phyloP scores from a whole-genome alignment of 2,888 invertebrate species.

The Glaucopsyche alexis region DNA sequence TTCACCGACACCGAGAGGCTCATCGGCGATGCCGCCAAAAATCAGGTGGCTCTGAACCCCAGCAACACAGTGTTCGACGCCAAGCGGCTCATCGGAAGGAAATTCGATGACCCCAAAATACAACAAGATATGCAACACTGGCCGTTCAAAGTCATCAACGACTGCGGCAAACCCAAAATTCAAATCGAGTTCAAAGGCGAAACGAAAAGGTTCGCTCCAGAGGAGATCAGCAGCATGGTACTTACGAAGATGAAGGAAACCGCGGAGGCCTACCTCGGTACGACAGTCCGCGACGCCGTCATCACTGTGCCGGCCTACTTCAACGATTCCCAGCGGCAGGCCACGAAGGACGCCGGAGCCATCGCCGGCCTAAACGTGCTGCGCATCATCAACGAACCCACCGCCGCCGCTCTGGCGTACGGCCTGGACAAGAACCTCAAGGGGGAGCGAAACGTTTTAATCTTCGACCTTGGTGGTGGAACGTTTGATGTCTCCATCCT shows the following conservation, averaged over 20 bases:
- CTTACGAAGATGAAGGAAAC: constrained; percentile 81
- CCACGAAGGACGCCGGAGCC: constrained; percentile 91
- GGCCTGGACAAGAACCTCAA: constrained; percentile 84
- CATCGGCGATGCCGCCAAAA: constrained; percentile 93
- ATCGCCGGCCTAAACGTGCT: constrained; percentile 89
- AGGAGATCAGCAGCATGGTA: constrained; percentile 86
- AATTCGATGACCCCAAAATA: constrained; percentile 86
- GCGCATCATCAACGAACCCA: constrained; percentile 91
- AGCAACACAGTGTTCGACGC: constrained; percentile 88
- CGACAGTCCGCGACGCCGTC: constrained; percentile 85
- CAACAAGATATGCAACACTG: constrained; percentile 90
- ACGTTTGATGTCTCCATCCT: constrained; percentile 92
- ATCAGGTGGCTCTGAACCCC: constrained; percentile 89
- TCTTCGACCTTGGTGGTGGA: constrained; percentile 83
- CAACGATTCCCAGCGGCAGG: constrained; percentile 87
- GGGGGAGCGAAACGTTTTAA: constrained; percentile 82
- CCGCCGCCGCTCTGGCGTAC: constrained; percentile 86
- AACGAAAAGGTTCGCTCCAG: constrained; percentile 82
- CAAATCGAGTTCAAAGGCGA: constrained; percentile 84
- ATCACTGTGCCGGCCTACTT: constrained; percentile 90
- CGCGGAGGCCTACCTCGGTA: constrained; percentile 85
- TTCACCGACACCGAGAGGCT: constrained; percentile 91
- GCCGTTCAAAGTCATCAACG: constrained; percentile 87
- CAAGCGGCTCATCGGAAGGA: constrained; percentile 90
- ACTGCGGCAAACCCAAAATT: constrained; percentile 84